Evolutionary conservation across 2,888 invertebrate species (phyloP), one percentile per base, ranked within the genome.

Genomic region (Chrysolina americana): DNA sequence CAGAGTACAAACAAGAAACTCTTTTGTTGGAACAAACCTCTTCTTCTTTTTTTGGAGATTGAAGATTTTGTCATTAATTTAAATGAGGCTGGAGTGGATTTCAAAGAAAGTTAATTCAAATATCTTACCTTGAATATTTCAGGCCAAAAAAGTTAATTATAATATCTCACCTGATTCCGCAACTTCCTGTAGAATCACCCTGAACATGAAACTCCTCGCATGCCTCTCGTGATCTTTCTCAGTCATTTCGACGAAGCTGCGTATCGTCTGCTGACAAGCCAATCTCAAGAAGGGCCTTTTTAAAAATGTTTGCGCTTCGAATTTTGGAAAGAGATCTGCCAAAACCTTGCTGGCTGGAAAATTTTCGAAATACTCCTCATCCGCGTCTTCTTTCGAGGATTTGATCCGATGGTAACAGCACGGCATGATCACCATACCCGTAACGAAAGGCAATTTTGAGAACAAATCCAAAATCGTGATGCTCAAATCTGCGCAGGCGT

Each of bases 391-490:
- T 36, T 77, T 69, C 21, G 73, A 65, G 15, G 88, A 73, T 68
- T 87, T 83, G 85, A 95, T 89, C 87, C 93, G 93, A 85, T 95
- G 95, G 82, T 95, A 95, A 84, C 95, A 95, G 83, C 95, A 95
- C 4, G 95, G 93, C 90, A 95, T 92, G 15, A 95, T 88, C 62
- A 93, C 89, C 23, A 94, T 85, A 17, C 90, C 87, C 75, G 88
- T 89, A 0, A 92, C 92, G 47, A 87, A 86, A 9, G 89, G 83
- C 85, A 93, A 90, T 81, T 90, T 87, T 53, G 90, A 83, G 87
- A 94, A 95, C 79, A 94, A 87, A 81, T 91, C 89, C 65, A 94
- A 90, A 10, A 93, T 92, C 70, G 91, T 90, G 23, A 94, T 89
- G 53, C 94, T 92, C 71, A 95, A 89, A 88, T 95, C 95, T 0